These are phyloP conservation scores for Nasonia oneida DNA, from an alignment of 2,888 invertebrate genomes.

Conservation along the genomic window DNA sequence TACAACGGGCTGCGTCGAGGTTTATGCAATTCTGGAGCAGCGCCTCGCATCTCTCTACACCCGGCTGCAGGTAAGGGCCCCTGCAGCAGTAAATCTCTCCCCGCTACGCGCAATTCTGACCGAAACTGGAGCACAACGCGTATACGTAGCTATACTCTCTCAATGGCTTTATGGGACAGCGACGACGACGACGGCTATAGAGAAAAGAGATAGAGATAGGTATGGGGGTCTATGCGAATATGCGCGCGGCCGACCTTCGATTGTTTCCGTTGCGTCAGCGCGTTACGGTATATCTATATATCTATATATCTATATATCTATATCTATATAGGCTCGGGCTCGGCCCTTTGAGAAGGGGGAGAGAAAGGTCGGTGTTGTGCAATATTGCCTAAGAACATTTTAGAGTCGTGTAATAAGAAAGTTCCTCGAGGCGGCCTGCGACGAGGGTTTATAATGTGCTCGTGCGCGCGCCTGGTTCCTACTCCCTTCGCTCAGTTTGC, in stretches of 20 bases:
- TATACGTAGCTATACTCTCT: not conserved
- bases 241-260: not conserved
- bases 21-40: conserved; percentile 54
- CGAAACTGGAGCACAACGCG: conserved; percentile 47
- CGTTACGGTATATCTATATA: not conserved
- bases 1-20: conserved; percentile 11
- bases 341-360: not conserved
- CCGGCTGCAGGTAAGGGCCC: not conserved
- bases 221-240: not conserved
- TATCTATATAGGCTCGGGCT: not conserved
- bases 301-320: not conserved
- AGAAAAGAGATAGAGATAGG: not conserved
- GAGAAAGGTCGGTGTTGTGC: not conserved
- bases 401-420: not conserved
- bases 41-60: too few relatives aligned
- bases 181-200: not conserved
- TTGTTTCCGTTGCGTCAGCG: not conserved
- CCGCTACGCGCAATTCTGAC: conserved; percentile 32
- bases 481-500: too few relatives aligned
- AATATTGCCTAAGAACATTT: not conserved
- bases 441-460: not conserved
- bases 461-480: too few relatives aligned
- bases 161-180: conserved; percentile 5
- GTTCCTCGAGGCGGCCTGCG: not conserved
- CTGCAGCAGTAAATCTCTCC: not conserved